These are phyloP conservation scores for Sterna hirundo DNA, from an alignment of 2,113 vertebrate genomes.

Conservation along the genomic window DNA sequence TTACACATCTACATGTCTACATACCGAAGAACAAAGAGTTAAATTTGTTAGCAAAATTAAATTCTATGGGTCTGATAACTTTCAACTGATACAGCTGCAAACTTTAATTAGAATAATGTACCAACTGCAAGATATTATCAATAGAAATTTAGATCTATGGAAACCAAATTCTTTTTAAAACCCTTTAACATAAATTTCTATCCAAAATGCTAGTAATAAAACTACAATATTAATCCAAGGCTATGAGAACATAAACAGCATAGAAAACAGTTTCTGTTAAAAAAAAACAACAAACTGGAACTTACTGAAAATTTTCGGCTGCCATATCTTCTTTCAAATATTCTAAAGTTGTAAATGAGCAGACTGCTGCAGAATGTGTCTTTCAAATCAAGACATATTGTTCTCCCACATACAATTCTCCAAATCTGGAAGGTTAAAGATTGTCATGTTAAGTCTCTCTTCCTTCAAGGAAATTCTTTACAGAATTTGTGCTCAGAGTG, in stretches of 20 bases:
- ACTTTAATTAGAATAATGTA: neutral
- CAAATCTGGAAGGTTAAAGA: conserved; percentile 73
- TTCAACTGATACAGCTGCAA: neutral
- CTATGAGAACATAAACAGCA: neutral
- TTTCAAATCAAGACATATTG: conserved; percentile 82
- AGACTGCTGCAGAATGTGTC: conserved; percentile 83
- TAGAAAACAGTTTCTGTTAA: neutral
- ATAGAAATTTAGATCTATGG: neutral
- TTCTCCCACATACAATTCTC: conserved; percentile 79
- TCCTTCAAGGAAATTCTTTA: neutral
- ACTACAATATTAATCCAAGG: neutral
- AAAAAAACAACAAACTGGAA: neutral
- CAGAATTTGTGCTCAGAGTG: neutral
- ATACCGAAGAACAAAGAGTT: neutral
- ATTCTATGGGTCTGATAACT: neutral
- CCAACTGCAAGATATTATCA: neutral
- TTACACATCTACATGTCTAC: neutral
- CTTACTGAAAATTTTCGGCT: conserved; percentile 84
- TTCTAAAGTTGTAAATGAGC: conserved; percentile 84
- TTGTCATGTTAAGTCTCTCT: neutral
- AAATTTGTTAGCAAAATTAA: neutral
- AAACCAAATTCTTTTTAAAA: neutral
- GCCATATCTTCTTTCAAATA: conserved; percentile 85
- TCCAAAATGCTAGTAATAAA: neutral
- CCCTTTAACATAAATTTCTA: neutral